Conservation (phyloP, 2,113 vertebrate genomes). For the Tragelaphus scriptus region DNA sequence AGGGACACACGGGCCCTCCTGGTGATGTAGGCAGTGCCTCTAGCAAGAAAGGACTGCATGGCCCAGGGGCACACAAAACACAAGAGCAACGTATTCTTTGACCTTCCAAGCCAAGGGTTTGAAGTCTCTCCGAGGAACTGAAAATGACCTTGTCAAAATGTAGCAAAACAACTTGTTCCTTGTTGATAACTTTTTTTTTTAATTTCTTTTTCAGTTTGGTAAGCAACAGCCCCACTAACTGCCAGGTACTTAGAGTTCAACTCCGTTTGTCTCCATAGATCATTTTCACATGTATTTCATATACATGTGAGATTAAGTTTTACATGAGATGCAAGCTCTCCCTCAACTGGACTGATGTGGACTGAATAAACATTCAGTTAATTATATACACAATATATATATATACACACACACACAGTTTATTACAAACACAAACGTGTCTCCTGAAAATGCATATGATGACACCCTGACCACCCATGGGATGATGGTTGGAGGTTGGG, state of each 20-base stretch:
- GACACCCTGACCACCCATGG: fast-evolving
- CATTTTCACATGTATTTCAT: no score
- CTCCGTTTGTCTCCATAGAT: background rate
- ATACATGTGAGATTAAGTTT: background rate
- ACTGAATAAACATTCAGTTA: background rate
- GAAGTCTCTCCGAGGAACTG: background rate
- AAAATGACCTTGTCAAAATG: background rate
- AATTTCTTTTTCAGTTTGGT: background rate
- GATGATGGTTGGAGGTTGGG: background rate
- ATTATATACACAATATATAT: background rate
- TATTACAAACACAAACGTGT: background rate
- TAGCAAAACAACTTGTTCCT: background rate
- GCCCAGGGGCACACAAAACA: fast-evolving
- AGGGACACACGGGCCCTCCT: background rate
- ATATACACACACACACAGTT: background rate
- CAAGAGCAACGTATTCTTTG: fast-evolving
- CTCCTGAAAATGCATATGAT: background rate
- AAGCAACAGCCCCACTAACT: background rate
- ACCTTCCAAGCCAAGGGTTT: background rate
- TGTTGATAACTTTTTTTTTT: background rate
- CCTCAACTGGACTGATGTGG: background rate
- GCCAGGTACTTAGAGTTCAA: background rate
- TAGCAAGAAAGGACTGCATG: background rate
- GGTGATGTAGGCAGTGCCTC: background rate
- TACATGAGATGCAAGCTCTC: background rate